Evolutionary conservation across 2,797 vertebrate genomes (phyloP).

Genomic region (Kryptopterus vitreolus): DNA sequence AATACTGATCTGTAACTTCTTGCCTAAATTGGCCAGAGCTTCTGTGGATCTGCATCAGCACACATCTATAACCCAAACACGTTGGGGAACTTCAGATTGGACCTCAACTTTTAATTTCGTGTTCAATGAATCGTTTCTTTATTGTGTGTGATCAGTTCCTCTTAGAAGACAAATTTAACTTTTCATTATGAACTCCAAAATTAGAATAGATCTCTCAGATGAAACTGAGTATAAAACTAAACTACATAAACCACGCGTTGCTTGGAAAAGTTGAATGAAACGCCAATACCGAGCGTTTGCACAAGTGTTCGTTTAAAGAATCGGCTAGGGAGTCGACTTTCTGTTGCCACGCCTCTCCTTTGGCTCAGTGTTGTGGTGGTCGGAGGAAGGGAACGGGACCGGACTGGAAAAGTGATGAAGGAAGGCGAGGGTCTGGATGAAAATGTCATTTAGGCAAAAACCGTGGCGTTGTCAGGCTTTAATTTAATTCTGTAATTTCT

Average conservation of each 20-base stretch:
- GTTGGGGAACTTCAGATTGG: conserved; percentile 23
- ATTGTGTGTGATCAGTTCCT: neutral
- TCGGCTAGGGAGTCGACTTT: conserved; percentile 21
- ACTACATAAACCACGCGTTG: neutral
- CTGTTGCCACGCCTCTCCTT: conserved; percentile 18
- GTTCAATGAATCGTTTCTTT: conserved; percentile 18
- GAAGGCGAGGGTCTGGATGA: neutral
- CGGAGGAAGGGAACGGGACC: conserved; percentile 18
- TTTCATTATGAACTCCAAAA: neutral
- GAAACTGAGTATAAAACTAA: neutral
- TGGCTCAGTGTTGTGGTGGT: neutral
- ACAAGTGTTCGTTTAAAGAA: neutral
- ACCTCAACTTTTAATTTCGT: neutral
- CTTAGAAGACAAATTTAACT: neutral
- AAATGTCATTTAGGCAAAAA: neutral
- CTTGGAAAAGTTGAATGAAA: neutral
- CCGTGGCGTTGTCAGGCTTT: neutral
- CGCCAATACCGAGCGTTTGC: too few species aligned
- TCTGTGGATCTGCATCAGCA: neutral
- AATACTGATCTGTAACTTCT: too few species aligned
- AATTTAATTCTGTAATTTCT: neutral
- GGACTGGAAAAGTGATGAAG: neutral
- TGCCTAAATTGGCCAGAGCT: neutral
- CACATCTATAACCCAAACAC: neutral
- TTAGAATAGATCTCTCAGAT: neutral